These are phyloP conservation scores for Rhinoraja longicauda DNA, from an alignment of 2,797 vertebrate species.

Conservation along the genomic window DNA sequence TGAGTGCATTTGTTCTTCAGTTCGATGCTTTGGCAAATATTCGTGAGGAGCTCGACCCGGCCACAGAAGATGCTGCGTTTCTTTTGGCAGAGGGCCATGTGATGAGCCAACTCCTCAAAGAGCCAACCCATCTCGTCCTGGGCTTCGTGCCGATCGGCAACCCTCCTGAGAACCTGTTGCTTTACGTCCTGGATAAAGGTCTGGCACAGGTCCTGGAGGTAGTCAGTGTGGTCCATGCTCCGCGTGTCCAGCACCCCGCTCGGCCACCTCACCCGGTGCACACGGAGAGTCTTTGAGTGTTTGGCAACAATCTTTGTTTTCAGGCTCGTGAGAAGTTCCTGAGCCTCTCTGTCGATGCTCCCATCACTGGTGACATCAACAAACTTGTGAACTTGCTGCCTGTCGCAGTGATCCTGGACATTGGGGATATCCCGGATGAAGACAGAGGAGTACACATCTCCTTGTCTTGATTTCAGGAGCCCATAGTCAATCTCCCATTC, in stretches of 20 bases:
- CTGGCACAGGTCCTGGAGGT: conserved; percentile 62
- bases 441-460: conserved; percentile 49
- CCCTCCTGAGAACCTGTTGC: conserved; percentile 49
- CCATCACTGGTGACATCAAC: conserved; percentile 56
- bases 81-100: conserved; percentile 48
- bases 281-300: conserved; percentile 50
- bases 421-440: conserved; percentile 64
- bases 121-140: conserved; percentile 43
- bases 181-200: conserved; percentile 66
- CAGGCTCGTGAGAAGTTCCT: conserved; percentile 56
- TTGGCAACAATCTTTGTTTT: conserved; percentile 54
- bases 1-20: conserved; percentile 50
- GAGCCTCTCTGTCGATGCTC: conserved; percentile 58
- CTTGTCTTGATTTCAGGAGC: conserved; percentile 47
- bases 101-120: conserved; percentile 57
- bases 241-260: conserved; percentile 53
- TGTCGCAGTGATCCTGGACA: conserved; percentile 49
- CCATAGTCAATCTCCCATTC: conserved; percentile 65
- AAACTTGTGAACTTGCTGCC: conserved; percentile 52
- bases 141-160: background rate
- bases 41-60: conserved; percentile 59
- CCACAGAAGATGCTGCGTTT: conserved; percentile 54
- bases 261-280: conserved; percentile 57
- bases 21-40: conserved; percentile 55
- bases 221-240: conserved; percentile 58